Evolutionary conservation across 2,797 vertebrate genomes (phyloP), one percentile per base, ranked within the genome.

Genomic region (Sebastes paucispinis): DNA sequence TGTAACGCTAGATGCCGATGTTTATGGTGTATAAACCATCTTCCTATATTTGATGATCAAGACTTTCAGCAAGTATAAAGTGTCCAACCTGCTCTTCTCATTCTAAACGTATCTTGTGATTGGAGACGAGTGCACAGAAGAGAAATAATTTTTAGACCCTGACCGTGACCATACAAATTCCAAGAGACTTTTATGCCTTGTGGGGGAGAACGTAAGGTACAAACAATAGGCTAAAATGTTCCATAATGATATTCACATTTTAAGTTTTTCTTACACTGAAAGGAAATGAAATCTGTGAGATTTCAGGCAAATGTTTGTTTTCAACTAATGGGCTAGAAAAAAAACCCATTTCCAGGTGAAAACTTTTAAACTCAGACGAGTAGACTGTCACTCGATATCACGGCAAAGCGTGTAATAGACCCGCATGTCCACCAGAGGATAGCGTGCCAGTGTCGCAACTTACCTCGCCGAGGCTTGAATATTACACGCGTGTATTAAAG

Each of bases 271-370:
- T 75, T 14, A 13, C 20, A 2, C 18, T 36, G 12, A 6, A 69
- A 43, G 10, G 11, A 36, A 62, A 73, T 36, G 0, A 9, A 77
- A 62, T 57, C 22, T 69, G 22, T 58, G 60, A 64, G 25, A 73
- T 76, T 64, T 47, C 32, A 69, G 22, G 24, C 18, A 55, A 83
- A 71, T 55, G 22, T 75, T 67, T 77, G 2, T 29, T 80, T 76
- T 43, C 29, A 73, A 55, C 4, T 0, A 74, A 74, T 14, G 3
- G 22, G 5, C 24, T 16, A 31, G 16, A 50, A 73, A 76, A 36
- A 36, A 36, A 36, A 12, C 0, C 1, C 4, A 31, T 50, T 72
- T 71, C 16, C n/a, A 50, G 12, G 25, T 24, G 4, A 63, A 64
- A 75, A 24, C 32, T n/a, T 47, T 8, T 13, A 75, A 67, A 72